Base-by-base conservation (phyloP, 2,888 invertebrate genomes). In the Cancer borealis region DNA sequence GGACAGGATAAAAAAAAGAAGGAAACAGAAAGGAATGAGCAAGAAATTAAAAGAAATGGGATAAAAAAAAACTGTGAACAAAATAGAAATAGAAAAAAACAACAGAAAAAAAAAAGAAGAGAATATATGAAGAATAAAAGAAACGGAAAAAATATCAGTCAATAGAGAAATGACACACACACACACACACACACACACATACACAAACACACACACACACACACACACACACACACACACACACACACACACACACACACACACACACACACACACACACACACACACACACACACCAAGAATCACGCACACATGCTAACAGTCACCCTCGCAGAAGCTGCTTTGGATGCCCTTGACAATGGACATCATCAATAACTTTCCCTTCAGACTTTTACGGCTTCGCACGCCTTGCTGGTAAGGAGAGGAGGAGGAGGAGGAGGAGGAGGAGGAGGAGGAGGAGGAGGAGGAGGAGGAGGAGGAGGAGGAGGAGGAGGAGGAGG, bases 341-440 rank as follows among this genome's bases (percentile, higher is more conserved):
- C n/a, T 73, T 39, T 84, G 6, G 8, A 39, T 39, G 39, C 84
- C 39, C 84, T 84, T 84, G 84, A 84, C 84, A 84, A 84, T 84
- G 26, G 17, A 39, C 84, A n/a, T 39, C 14, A 17, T 39, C 12
- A 84, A 84, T 84, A 89, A 89, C 47, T 89, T 46, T 45, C 47
- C 89, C 21, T 26, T 49, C 26, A 89, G 49, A 49, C 45, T 89
- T 89, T 49, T 54, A 47, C 26, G 47, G 4, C n/a, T 4, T 8
- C 30, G 49, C 30, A 14, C 89, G 26, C 10, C 2, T 12, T 47
- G 89, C 21, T 26, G n/a, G 14, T n/a, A n/a, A 49, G 47, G 89
- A 89, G 88, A 88, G 17, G 45, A 88, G 45, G 88, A 88, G 21
- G 88, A 88, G 88, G 88, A 73, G n/a, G 73, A 73, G 73, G 73